phyloP scores from a whole-genome alignment of 2,888 invertebrate species.

The Eupithecia centaureata region DNA sequence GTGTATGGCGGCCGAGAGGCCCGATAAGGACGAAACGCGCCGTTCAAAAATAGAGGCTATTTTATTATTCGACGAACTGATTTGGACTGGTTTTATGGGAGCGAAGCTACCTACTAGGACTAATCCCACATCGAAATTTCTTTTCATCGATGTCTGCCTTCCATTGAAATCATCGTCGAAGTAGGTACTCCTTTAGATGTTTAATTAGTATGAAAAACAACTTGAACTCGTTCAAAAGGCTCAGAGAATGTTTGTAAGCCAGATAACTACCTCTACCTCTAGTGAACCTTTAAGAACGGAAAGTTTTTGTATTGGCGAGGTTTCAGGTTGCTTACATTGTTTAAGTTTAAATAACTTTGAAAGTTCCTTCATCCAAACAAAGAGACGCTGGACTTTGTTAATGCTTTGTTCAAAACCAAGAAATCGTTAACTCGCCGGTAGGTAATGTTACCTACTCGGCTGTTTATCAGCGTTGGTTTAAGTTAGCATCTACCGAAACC shows the following conservation, averaged over 20 bases:
- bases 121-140: slow-evolving; percentile 62
- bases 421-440: slow-evolving; percentile 15
- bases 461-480: slow-evolving; percentile 65
- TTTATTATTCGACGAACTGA: slow-evolving; percentile 73
- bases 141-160: slow-evolving; percentile 40
- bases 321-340: slow-evolving; percentile 28
- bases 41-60: slow-evolving; percentile 76
- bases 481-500: slow-evolving; percentile 76
- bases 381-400: slow-evolving; percentile 1
- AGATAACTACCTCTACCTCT: background rate
- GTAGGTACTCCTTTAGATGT: background rate
- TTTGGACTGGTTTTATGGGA: slow-evolving; percentile 74
- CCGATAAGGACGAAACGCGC: slow-evolving; percentile 66
- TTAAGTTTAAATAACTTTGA: slow-evolving; percentile 13
- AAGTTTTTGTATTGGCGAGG: slow-evolving; percentile 17
- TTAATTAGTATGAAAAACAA: background rate
- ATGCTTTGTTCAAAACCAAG: slow-evolving; percentile 11
- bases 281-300: background rate
- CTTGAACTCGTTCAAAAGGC: background rate
- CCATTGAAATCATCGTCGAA: background rate
- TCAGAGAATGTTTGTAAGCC: slow-evolving; percentile 5
- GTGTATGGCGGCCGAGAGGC: slow-evolving; percentile 52
- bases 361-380: slow-evolving; percentile 8
- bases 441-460: slow-evolving; percentile 29
- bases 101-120: slow-evolving; percentile 52